Evolutionary conservation across 2,797 vertebrate genomes (phyloP), one percentile per base, ranked within the genome.

Genomic region (Gallinago solitaria): DNA sequence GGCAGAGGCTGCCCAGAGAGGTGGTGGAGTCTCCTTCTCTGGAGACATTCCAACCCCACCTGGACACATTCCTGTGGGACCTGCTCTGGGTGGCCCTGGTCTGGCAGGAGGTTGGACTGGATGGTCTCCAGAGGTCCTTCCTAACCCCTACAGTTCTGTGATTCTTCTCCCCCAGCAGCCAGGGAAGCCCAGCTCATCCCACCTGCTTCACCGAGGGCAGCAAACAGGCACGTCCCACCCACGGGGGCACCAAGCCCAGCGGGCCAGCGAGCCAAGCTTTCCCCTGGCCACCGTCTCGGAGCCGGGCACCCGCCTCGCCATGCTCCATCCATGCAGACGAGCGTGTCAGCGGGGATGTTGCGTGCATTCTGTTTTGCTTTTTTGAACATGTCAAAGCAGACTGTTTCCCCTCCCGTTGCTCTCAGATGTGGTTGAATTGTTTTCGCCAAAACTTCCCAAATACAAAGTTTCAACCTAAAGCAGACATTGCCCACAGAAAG

Each of bases 371-470:
- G 2, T 35, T 82, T 39, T 51, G 83, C 65, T 76, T 79, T 82
- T 79, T 59, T 3, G 20, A 30, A 18, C 93, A 48, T 25, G 75
- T 53, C 91, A 77, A 67, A 91, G 89, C 94, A 74, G 86, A 30
- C 83, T 12, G 67, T 11, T 68, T 77, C 89, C 93, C 94, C 77
- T 77, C 93, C 79, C 82, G 1, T 41, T 1, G 9, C 75, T 17
- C 91, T 95, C 93, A 70, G 89, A 96, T 92, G 93, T 95, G 95
- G 95, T 81, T 6, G 32, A 19, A 6, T 41, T 87, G 85, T 92
- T 96, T 89, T 57, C 18, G 48, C 87, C 94, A 91, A 80, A 87
- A 85, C 93, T 95, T 95, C 95, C 96, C 94, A 28, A 97, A 93
- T 3, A 85, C 93, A 50, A 41, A 91, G 82, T 78, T 83, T 60